Conservation (phyloP, 2,888 invertebrate genomes). For the Phortica okadai region DNA sequence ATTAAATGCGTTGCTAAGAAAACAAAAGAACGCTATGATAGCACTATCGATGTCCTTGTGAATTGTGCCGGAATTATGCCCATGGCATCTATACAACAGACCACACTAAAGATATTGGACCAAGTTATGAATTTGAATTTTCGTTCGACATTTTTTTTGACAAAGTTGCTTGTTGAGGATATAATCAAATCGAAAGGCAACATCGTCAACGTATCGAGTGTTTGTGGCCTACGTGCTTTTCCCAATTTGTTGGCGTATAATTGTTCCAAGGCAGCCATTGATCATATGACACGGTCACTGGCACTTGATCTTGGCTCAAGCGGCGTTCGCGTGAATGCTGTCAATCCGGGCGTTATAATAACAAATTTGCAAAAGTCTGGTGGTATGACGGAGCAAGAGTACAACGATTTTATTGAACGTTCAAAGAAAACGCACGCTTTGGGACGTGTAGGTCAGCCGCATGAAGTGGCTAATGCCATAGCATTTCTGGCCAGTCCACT, state of each 20-base stretch:
- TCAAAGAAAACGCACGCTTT: slow-evolving; percentile 92
- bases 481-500: slow-evolving; percentile 92
- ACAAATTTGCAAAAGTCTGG: slow-evolving; percentile 90
- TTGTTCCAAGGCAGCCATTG: slow-evolving; percentile 92
- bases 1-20: slow-evolving; percentile 80
- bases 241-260: slow-evolving; percentile 91
- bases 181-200: slow-evolving; percentile 87
- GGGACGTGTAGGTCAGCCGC: slow-evolving; percentile 87
- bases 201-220: slow-evolving; percentile 94
- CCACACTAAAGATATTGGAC: slow-evolving; percentile 89
- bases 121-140: slow-evolving; percentile 91
- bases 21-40: slow-evolving; percentile 78
- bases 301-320: slow-evolving; percentile 89
- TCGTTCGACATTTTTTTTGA: slow-evolving; percentile 85
- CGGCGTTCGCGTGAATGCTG: slow-evolving; percentile 89
- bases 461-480: slow-evolving; percentile 92
- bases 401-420: slow-evolving; percentile 88
- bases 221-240: slow-evolving; percentile 91
- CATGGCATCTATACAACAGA: slow-evolving; percentile 87
- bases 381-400: slow-evolving; percentile 88
- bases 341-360: slow-evolving; percentile 90
- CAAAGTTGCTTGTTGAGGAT: slow-evolving; percentile 89
- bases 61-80: slow-evolving; percentile 92
- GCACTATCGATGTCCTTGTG: slow-evolving; percentile 86
- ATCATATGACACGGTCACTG: slow-evolving; percentile 93